Evolutionary conservation across 64 coral and sea anemone species (phyloP).

Genomic region (Orbicella faveolata): DNA sequence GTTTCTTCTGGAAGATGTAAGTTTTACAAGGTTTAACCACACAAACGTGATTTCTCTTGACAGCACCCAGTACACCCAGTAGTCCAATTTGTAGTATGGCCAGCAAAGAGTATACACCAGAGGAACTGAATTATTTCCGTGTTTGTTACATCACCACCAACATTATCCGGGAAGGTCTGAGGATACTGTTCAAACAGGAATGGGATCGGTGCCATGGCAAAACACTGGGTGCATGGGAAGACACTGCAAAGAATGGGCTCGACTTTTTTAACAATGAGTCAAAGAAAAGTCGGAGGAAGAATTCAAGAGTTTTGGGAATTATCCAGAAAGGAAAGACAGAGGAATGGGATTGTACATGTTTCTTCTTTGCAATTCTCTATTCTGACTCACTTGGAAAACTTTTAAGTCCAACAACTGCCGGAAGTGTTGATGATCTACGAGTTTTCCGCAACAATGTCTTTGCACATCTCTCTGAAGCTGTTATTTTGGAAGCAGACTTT

Average conservation of each 20-base stretch:
- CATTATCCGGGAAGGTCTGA: neutral
- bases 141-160: slow-evolving; percentile 28
- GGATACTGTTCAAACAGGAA: neutral
- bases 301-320: slow-evolving; percentile 1
- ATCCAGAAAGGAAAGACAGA: slow-evolving; percentile 49
- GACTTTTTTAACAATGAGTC: slow-evolving; percentile 51
- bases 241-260: slow-evolving; percentile 32
- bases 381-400: slow-evolving; percentile 17
- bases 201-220: neutral
- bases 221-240: slow-evolving; percentile 15
- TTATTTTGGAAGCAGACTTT: slow-evolving; percentile 17
- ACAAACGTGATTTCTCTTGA: too few species aligned
- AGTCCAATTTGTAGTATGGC: too few species aligned
- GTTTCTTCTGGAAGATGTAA: too few species aligned
- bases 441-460: slow-evolving; percentile 9
- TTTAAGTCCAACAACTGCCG: neutral
- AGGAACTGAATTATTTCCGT: slow-evolving; percentile 19
- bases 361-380: slow-evolving; percentile 55
- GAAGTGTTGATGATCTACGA: neutral
- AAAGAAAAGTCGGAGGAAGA: slow-evolving; percentile 20
- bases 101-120: neutral
- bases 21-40: too few species aligned
- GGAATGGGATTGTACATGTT: slow-evolving; percentile 63
- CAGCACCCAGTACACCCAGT: too few species aligned
- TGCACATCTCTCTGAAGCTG: slow-evolving; percentile 16